A percentile compares a stretch with the other conserved stretches of the same genome.
Evolutionary conservation across 1,140 invertebrate genomes (phyloP).

Genomic region (Penaeus indicus): DNA sequence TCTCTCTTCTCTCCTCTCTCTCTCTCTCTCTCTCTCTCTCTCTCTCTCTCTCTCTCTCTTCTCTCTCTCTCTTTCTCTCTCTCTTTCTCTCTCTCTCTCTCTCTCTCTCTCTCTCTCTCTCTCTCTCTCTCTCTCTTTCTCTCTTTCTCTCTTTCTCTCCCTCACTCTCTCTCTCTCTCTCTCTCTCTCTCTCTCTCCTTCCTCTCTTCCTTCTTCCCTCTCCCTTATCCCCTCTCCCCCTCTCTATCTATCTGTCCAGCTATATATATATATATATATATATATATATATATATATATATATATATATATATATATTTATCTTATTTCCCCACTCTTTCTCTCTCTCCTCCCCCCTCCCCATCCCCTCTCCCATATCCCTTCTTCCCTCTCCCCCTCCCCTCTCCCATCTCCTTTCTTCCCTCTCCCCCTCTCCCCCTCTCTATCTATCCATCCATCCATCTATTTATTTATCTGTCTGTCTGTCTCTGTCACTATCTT

Average conservation of each 20-base stretch:
- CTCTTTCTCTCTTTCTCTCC: slow-evolving; percentile 6
- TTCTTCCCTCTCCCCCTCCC: too few relatives aligned
- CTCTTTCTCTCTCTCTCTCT: slow-evolving; percentile 26
- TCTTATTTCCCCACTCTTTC: too few relatives aligned
- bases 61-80: slow-evolving; percentile 19
- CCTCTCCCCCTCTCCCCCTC: too few relatives aligned
- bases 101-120: slow-evolving; percentile 33
- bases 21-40: slow-evolving; percentile 25
- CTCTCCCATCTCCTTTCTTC: too few relatives aligned
- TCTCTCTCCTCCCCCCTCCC: neutral
- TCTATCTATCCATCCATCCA: too few relatives aligned
- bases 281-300: too few relatives aligned
- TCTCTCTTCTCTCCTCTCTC: slow-evolving; percentile 24
- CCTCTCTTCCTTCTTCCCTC: slow-evolving; percentile 28
- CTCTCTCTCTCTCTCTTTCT: slow-evolving; percentile 13
- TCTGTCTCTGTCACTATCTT: too few relatives aligned
- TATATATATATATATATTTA: too few relatives aligned
- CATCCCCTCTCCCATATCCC: neutral
- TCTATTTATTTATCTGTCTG: too few relatives aligned
- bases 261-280: too few relatives aligned
- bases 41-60: too few relatives aligned
- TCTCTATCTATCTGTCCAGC: too few relatives aligned
- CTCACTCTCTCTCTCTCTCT: slow-evolving; percentile 13
- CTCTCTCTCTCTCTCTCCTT: slow-evolving; percentile 25
- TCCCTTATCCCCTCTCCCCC: slow-evolving; percentile 4